Base-by-base conservation (phyloP, 2,888 invertebrate genomes). In the Agriopis aurantiaria region DNA sequence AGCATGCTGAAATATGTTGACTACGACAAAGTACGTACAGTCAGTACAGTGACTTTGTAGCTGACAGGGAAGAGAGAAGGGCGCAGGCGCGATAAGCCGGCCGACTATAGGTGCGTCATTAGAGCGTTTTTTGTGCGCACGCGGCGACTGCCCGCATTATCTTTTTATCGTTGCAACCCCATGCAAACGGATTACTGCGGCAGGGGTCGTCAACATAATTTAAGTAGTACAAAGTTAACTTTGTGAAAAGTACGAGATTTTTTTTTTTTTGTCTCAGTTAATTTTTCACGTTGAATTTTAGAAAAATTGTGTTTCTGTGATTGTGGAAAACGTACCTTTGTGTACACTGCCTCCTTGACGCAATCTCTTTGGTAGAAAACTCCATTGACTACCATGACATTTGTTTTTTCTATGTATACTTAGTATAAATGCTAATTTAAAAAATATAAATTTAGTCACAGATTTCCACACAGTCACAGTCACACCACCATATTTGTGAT, bases 151-250 rank as follows among this genome's bases (percentile, higher is more conserved):
- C 87, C 89, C 90, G 91, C 89, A 92, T 94, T 94, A 94, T 93
- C 93, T 92, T 93, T 94, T 94, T 94, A 94, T 93, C 93, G 92
- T 86, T 65, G 84, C 90, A 90, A 90, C 93, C 93, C 93, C 92
- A 92, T 89, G 89, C 86, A 74, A 80, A 78, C 78, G 91, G 93
- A 93, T 93, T 92, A 92, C 78, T 83, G 80, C 74, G 73, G 71
- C 90, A 92, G 93, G 73, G 80, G 88, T 88, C 70, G 58, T 12
- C 43, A 89, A 90, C 88, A 46, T 61, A 41, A 17, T 57, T 12
- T 8, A 40, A 40, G 10, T 43, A 43, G 9, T 1, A 55, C 17
- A 23, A 23, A 23, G 0, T 23, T 23, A 23, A 23, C 17, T 23
- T 23, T 1, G 56, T 8, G 11, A n/a, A 53, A 40, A 8, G 17